A percentile compares a stretch with the other conserved stretches of the same genome.
Conservation (phyloP, 1,140 invertebrate species). For the Listronotus oregonensis region DNA sequence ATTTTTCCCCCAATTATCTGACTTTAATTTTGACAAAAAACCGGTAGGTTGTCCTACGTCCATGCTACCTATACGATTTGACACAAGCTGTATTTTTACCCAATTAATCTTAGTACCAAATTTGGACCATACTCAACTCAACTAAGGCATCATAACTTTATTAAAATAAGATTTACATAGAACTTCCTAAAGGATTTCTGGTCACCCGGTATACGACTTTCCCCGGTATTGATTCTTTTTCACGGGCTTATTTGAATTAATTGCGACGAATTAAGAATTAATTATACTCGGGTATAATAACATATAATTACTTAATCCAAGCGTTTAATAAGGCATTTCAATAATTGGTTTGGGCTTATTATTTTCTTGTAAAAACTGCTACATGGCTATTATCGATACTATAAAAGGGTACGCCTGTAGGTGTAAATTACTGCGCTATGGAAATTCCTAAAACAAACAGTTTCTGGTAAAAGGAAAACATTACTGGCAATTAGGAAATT, state of each 20-base stretch:
- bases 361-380: neutral
- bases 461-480: neutral
- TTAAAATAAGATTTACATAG: too few species aligned
- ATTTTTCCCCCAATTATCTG: too few species aligned
- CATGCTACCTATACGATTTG: too few species aligned
- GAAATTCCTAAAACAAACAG: neutral
- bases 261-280: conserved; percentile 9
- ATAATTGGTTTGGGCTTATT: conserved; percentile 16
- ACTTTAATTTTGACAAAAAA: too few species aligned
- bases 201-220: neutral
- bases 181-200: too few species aligned
- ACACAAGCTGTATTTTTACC: too few species aligned
- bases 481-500: neutral
- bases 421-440: conserved; percentile 1
- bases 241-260: neutral
- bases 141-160: too few species aligned
- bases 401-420: neutral
- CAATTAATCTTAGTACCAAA: too few species aligned
- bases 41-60: too few species aligned
- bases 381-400: neutral
- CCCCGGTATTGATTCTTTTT: neutral
- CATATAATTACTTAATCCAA: conserved; percentile 14
- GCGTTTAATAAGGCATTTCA: conserved; percentile 18
- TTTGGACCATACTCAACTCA: too few species aligned
- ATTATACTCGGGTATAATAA: conserved; percentile 13